Evolutionary conservation across 2,113 vertebrate species (phyloP).

Genomic region (Sporophila hypoxantha): DNA sequence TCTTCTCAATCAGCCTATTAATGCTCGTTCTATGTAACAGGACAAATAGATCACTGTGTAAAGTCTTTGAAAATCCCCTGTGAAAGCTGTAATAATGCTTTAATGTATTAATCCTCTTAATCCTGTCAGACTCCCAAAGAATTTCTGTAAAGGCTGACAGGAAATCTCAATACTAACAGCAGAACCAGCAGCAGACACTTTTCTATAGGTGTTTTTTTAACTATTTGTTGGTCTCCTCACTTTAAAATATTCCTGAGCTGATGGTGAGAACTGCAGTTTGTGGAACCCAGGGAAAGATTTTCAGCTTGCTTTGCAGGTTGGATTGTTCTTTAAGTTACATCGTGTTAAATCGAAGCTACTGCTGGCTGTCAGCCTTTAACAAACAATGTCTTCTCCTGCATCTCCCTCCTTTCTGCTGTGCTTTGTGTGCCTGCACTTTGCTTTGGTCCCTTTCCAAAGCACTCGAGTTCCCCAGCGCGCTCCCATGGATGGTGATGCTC

Average conservation of each 20-base stretch:
- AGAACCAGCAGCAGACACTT: neutral
- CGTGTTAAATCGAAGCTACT: neutral
- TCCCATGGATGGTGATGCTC: neutral
- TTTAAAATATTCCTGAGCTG: neutral
- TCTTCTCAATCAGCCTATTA: slow-evolving; percentile 60
- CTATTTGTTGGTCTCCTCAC: neutral
- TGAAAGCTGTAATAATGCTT: slow-evolving; percentile 71
- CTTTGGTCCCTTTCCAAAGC: neutral
- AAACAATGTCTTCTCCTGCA: neutral
- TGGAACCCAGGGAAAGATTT: neutral
- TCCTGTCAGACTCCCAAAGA: slow-evolving; percentile 71
- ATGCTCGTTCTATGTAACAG: slow-evolving; percentile 65
- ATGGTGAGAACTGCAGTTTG: neutral
- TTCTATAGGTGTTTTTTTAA: slow-evolving; percentile 19
- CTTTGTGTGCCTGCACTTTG: neutral
- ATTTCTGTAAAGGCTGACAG: slow-evolving; percentile 61
- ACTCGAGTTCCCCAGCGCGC: fast-evolving
- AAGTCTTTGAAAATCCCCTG: slow-evolving; percentile 73
- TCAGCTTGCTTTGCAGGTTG: neutral
- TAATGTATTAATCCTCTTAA: slow-evolving; percentile 76
- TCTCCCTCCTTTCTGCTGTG: neutral
- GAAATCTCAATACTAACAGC: slow-evolving; percentile 26
- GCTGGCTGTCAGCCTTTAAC: neutral
- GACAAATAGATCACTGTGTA: slow-evolving; percentile 73
- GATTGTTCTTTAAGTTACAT: neutral